Evolutionary conservation across 2,113 vertebrate species (phyloP).

Genomic region (Bos indicus): DNA sequence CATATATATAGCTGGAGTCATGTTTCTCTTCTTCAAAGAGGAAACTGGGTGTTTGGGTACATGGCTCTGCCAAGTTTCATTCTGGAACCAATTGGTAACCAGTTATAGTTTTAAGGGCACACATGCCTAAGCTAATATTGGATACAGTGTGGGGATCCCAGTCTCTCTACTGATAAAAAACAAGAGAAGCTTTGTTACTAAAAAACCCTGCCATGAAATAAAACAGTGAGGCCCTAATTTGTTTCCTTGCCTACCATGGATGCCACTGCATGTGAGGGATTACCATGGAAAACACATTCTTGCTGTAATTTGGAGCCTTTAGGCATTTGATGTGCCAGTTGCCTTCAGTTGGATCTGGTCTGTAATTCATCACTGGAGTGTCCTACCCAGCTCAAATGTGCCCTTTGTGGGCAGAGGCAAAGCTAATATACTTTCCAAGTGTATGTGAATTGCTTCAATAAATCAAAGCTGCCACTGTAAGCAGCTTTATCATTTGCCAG

Average conservation of each 20-base stretch:
- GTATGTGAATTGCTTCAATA: conserved; percentile 84
- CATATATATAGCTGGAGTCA: neutral
- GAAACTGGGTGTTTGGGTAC: neutral
- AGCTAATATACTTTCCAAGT: conserved; percentile 85
- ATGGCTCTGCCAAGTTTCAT: neutral
- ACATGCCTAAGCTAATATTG: neutral
- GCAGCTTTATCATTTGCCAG: conserved; percentile 80
- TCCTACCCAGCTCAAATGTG: conserved; percentile 68
- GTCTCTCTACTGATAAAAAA: neutral
- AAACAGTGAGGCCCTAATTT: conserved; percentile 49
- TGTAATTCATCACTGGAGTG: conserved; percentile 77
- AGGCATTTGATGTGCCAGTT: conserved; percentile 79
- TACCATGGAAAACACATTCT: conserved; percentile 74
- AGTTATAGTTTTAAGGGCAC: neutral
- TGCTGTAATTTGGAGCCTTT: conserved; percentile 67
- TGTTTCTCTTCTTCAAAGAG: neutral
- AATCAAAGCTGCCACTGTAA: conserved; percentile 83
- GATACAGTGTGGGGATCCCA: neutral
- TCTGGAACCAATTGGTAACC: conserved; percentile 15
- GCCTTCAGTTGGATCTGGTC: conserved; percentile 75
- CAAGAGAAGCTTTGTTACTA: neutral
- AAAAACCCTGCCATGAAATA: conserved; percentile 43
- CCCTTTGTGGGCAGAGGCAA: conserved; percentile 80
- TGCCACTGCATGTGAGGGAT: conserved; percentile 55
- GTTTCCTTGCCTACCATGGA: conserved; percentile 56